A percentile compares a stretch with the other conserved stretches of the same genome.
Evolutionary conservation across 2,113 vertebrate species (phyloP).

Genomic region (Cebidichthys violaceus): DNA sequence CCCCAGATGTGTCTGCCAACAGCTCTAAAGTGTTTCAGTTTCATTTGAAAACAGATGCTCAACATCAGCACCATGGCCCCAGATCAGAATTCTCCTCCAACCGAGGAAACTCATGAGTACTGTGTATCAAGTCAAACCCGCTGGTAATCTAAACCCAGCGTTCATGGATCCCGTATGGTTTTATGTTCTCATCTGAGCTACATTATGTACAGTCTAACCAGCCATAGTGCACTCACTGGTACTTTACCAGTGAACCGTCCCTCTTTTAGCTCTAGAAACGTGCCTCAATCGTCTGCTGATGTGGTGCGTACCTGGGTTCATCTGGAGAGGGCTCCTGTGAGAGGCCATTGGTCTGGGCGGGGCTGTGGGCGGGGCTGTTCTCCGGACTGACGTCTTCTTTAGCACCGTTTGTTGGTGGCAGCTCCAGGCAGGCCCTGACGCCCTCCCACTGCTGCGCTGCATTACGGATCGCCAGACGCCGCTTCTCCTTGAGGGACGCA

Average conservation of each 20-base stretch:
- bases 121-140: background rate
- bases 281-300: background rate
- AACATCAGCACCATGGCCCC: background rate
- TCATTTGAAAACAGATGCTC: background rate
- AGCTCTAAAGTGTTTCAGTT: background rate
- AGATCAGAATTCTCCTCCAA: background rate
- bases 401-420: slow-evolving; percentile 82
- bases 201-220: background rate
- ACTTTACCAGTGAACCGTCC: background rate
- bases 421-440: slow-evolving; percentile 78
- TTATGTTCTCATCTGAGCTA: background rate
- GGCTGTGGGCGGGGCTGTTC: slow-evolving; percentile 87
- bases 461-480: slow-evolving; percentile 91
- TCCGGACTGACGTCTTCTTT: slow-evolving; percentile 85
- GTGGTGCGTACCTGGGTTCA: slow-evolving; percentile 87
- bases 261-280: background rate
- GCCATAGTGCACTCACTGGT: background rate
- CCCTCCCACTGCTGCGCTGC: slow-evolving; percentile 94
- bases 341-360: slow-evolving; percentile 86
- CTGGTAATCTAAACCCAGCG: background rate
- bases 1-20: background rate
- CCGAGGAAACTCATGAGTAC: background rate
- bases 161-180: background rate
- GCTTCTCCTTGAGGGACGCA: slow-evolving; percentile 88
- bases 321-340: slow-evolving; percentile 86